Evolutionary conservation across 2,888 invertebrate genomes (phyloP).

Genomic region (Cybosia mesomella): DNA sequence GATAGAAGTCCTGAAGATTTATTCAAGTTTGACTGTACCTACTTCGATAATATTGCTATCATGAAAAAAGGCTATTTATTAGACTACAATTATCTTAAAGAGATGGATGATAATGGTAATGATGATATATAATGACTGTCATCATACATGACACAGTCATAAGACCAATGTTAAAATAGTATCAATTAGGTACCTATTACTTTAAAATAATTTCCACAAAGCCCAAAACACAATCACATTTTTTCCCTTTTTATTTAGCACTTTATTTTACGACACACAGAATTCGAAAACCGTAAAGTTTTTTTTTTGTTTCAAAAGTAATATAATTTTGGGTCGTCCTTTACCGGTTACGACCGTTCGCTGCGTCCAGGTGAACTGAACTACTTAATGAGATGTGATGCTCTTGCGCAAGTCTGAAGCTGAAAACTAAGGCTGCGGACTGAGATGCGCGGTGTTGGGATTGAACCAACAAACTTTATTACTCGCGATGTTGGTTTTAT

Average conservation of each 20-base stretch:
- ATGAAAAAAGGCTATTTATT: background rate
- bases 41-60: background rate
- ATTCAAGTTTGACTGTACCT: background rate
- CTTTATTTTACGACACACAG: constrained; percentile 27
- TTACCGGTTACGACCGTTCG: constrained; percentile 52
- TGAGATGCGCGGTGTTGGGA: constrained; percentile 31
- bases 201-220: constrained; percentile 38
- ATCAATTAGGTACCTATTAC: constrained; percentile 26
- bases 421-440: constrained; percentile 58
- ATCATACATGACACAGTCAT: constrained; percentile 13
- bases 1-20: background rate
- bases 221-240: constrained; percentile 40
- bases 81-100: constrained; percentile 29
- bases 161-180: background rate
- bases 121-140: constrained; percentile 18
- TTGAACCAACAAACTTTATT: background rate
- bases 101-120: constrained; percentile 35
- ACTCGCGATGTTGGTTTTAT: constrained; percentile 4
- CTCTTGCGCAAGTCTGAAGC: constrained; percentile 59
- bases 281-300: constrained; percentile 22
- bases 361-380: constrained; percentile 61
- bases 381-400: constrained; percentile 47
- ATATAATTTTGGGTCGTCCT: constrained; percentile 28
- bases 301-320: constrained; percentile 20
- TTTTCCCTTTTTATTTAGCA: constrained; percentile 26